Evolutionary conservation across 2,113 vertebrate genomes (phyloP), one percentile per base, ranked within the genome.

Genomic region (Centropristis striata): DNA sequence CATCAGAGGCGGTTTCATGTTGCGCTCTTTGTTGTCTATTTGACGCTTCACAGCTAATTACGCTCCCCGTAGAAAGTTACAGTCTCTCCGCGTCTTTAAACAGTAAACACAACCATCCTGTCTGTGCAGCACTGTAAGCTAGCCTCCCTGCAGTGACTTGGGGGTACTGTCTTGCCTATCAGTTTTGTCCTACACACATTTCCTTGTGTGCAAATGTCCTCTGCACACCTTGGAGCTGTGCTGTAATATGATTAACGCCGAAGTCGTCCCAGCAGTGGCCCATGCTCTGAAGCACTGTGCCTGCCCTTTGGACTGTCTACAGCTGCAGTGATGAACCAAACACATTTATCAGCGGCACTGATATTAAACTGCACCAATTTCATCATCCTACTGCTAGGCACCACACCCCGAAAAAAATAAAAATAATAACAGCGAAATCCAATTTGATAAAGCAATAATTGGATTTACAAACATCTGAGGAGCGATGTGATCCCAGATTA

Each of bases 391-490:
- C 81, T 65, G 78, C 75, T 79, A 77, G 84, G 55, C 89, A 84
- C 85, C 73, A 72, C 85, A 70, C 75, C 81, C 84, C 71, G 84
- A 61, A 91, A 90, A 53, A 91, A 92, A 91, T 89, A 84, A 85
- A 88, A 92, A 92, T 85, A 92, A 92, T 88, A 89, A 79, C 54
- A 81, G 61, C 21, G n/a, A 85, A 92, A 94, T 93, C 86, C 80
- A 93, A 94, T 95, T 95, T 94, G 85, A 93, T 93, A 88, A 90
- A 91, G 86, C 81, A 89, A 89, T 94, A 94, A 95, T 94, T 94
- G 68, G 90, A 93, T 94, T 90, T 92, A 81, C 84, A 92, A 93
- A 94, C 89, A 94, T 93, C 87, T 88, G 89, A 92, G 88, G 75
- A 90, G 84, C 92, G 90, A 94, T 91, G 82, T 83, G 89, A 90